Percentiles rank a stretch among this genome's conserved stretches.
Conservation (phyloP, 2,797 vertebrate genomes). For the Dryobates pubescens region DNA sequence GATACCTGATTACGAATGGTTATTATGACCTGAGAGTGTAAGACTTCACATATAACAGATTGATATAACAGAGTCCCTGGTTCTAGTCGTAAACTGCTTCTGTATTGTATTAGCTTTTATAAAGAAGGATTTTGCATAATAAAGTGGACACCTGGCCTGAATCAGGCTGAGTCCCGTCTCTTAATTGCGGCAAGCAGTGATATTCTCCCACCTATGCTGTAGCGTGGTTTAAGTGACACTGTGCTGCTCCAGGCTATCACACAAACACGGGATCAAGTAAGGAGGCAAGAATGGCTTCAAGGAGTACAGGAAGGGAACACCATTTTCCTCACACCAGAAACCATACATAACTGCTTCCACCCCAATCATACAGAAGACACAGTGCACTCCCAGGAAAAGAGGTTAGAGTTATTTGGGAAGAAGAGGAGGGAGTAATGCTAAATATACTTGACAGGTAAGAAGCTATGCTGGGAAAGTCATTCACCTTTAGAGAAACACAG, state of each 20-base stretch:
- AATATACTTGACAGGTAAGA: not conserved
- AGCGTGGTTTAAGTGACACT: not conserved
- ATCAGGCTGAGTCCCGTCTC: no score
- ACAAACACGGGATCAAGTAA: not conserved
- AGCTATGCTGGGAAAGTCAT: not conserved
- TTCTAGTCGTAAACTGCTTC: no score
- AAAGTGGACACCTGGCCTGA: no score
- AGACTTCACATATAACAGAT: no score
- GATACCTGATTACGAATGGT: no score
- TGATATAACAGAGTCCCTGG: no score
- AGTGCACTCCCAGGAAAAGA: not conserved
- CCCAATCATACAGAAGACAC: not conserved
- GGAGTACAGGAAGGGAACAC: not conserved
- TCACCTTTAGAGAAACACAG: not conserved
- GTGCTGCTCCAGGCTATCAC: not conserved
- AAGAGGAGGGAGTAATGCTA: not conserved
- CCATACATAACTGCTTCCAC: not conserved
- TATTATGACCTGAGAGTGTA: no score
- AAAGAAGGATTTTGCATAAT: no score
- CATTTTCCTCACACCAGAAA: not conserved
- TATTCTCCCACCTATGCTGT: not conserved
- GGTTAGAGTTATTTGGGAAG: accelerated
- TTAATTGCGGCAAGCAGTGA: no score
- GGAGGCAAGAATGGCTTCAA: not conserved
- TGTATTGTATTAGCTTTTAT: no score